These are phyloP conservation scores for Pristionchus entomophagus DNA, from an alignment of 2,888 invertebrate species.

Conservation along the genomic window DNA sequence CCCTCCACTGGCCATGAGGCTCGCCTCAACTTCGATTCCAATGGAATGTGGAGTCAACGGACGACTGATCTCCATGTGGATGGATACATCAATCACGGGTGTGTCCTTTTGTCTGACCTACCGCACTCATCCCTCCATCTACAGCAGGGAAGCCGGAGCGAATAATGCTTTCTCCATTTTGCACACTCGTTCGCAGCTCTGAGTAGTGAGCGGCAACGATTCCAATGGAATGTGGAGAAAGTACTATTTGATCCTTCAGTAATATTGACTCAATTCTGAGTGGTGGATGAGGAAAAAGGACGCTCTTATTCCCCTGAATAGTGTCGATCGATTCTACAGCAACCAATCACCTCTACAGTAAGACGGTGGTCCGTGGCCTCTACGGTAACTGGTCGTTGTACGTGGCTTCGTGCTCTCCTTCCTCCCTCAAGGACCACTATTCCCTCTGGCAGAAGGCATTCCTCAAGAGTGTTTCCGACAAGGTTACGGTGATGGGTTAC, in stretches of 20 bases:
- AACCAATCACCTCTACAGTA: too few relatives aligned
- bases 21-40: conserved; percentile 57
- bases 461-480: conserved; percentile 34
- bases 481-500: too few relatives aligned
- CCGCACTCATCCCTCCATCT: background rate
- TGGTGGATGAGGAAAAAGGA: too few relatives aligned
- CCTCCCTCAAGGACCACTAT: conserved; percentile 34
- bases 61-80: conserved; percentile 66
- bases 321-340: too few relatives aligned
- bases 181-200: too few relatives aligned
- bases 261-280: too few relatives aligned
- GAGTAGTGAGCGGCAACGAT: too few relatives aligned
- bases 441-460: conserved; percentile 18
- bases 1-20: conserved; percentile 44
- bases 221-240: too few relatives aligned
- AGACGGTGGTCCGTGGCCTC: conserved; percentile 87
- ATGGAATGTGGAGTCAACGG: conserved; percentile 56
- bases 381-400: conserved; percentile 93
- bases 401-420: conserved; percentile 71
- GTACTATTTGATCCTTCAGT: too few relatives aligned
- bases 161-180: too few relatives aligned
- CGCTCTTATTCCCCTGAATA: too few relatives aligned
- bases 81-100: conserved; percentile 63
- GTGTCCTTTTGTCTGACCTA: background rate
- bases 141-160: too few relatives aligned